Evolutionary conservation across 2,113 vertebrate species (phyloP), one percentile per base, ranked within the genome.

Genomic region (Pygoscelis antarcticus): DNA sequence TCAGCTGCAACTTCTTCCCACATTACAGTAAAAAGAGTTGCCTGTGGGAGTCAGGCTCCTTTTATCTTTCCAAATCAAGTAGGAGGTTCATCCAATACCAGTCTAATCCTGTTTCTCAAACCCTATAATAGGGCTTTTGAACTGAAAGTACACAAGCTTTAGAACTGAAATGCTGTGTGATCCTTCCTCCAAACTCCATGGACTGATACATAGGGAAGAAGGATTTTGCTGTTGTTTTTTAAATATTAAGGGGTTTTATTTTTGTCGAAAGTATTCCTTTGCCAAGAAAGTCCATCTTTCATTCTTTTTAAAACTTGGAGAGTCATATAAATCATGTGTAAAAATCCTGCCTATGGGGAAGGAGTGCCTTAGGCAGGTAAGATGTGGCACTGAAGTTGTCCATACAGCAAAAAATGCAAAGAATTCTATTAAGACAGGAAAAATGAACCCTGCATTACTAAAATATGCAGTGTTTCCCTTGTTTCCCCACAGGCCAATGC

Each of bases 381-480:
- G 34, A 69, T 46, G 46, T 81, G 42, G 27, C 76, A 62, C 30
- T 66, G 72, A 81, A 96, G 51, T 38, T 38, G 22, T 58, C 76
- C 29, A 47, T 62, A 74, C n/a, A 87, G 83, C 19, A 62, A 42
- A 83, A 77, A 89, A 57, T 13, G 30, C 9, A 47, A 64, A 86
- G 11, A 36, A 64, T 7, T 51, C 60, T 55, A 7, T 52, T 52
- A 95, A 95, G 52, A 57, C 46, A 93, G 65, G 57, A 91, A 82
- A 95, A 94, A 71, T 68, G 52, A 87, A 76, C 27, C 26, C 57
- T 66, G 23, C 62, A 10, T 85, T 87, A 40, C 25, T 82, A 57
- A 96, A 94, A 85, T 80, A 87, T 40, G 44, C 70, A 46, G 30
- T 11, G 9, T 57, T 96, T 87, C 51, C 71, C 44, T 69, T 79